Base-by-base conservation (phyloP, 2,113 vertebrate species). In the Sisor rabdophorus region DNA sequence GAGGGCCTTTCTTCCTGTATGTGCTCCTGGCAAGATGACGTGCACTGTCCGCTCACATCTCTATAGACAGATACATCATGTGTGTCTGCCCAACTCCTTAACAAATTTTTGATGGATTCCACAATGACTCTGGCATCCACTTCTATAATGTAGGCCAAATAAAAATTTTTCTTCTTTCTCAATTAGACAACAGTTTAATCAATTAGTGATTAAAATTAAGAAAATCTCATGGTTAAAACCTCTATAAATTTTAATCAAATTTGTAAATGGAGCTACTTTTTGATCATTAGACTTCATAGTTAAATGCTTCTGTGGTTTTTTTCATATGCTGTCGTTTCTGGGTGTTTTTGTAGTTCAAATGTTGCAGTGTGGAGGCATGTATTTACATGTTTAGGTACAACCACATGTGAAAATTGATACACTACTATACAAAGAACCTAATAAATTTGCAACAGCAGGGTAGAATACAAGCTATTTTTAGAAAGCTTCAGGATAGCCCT, bases 1-100 rank as follows among this genome's bases (percentile, higher is more conserved):
- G 61, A 85, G 77, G 73, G 81, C 85, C 84, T 89, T 88, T 87
- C 87, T 85, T 83, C 82, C 80, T 60, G 30, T 52, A 36, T 50
- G 79, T 53, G 76, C 76, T 81, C 80, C 52, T 75, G 75, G 63
- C 71, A 70, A 32, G 61, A 71, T 73, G 55, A 68, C 71, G 54
- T 13, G 52, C 53, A 30, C 40, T 24, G 10, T n/a, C 44, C 64
- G n/a, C 13, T 16, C 20, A 58, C 60, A 52, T 56, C 74, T 68
- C 53, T 36, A 17, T 7, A 19, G 63, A 56, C 36, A 68, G 53
- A 16, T 13, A 68, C 52, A 68, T 53, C 44, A n/a, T 52, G 47
- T 40, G 59, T 6, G 10, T 32, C 32, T 28, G 22, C 63, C 28
- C 63, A 17, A 10, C 63, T 24, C n/a, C 47, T 67, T 47, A 67